Conservation (phyloP, 2,797 vertebrate species). For the Serranus cabrilla region DNA sequence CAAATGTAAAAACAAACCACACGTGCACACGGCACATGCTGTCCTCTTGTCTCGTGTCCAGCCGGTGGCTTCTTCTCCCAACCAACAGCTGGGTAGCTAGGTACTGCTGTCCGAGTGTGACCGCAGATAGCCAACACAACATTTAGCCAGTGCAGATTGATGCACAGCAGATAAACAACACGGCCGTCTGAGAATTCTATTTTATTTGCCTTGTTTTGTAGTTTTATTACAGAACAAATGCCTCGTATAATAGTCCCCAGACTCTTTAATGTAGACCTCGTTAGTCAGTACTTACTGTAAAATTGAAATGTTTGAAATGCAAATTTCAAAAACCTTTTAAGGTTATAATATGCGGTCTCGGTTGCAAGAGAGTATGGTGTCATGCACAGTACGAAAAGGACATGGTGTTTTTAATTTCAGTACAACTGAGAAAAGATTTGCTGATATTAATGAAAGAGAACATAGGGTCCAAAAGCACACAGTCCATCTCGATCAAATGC, state of each 20-base stretch:
- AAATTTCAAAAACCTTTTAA: constrained; percentile 4
- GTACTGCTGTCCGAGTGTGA: too few species aligned
- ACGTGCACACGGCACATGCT: too few species aligned
- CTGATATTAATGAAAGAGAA: not conserved
- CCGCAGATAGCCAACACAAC: too few species aligned
- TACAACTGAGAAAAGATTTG: not conserved
- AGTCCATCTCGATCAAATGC: not conserved
- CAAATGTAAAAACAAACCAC: too few species aligned
- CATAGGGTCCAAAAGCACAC: not conserved
- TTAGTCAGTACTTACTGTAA: not conserved
- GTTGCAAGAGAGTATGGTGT: not conserved
- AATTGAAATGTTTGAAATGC: not conserved
- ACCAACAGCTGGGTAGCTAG: too few species aligned
- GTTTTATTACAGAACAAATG: not conserved
- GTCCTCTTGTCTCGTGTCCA: too few species aligned
- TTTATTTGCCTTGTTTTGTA: too few species aligned
- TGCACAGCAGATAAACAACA: too few species aligned
- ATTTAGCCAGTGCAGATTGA: too few species aligned
- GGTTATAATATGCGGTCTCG: not conserved
- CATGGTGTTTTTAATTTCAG: not conserved
- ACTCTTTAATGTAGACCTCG: not conserved
- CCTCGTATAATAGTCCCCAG: not conserved
- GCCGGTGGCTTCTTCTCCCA: too few species aligned
- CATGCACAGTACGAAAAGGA: not conserved
- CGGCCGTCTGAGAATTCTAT: too few species aligned